Percentiles rank a stretch among this genome's conserved stretches.
These are phyloP conservation scores for Dryobota labecula DNA, from an alignment of 2,888 invertebrate genomes.

Conservation along the genomic window DNA sequence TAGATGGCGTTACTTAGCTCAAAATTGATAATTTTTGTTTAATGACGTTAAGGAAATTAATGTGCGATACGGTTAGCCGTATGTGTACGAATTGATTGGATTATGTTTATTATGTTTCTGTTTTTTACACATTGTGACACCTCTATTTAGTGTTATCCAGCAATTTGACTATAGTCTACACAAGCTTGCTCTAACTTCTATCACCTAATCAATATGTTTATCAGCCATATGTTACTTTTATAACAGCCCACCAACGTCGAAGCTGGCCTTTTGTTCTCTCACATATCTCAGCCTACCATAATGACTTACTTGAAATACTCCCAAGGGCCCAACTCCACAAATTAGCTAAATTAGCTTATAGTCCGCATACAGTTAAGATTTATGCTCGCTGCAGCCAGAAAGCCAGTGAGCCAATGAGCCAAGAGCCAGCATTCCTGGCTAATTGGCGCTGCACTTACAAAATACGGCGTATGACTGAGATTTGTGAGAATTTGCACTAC, in stretches of 20 bases:
- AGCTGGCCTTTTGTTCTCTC: not conserved
- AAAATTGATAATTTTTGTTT: no score
- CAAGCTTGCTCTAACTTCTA: not conserved
- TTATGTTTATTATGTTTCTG: no score
- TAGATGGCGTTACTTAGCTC: no score
- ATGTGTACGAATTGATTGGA: no score
- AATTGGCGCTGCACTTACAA: conserved; percentile 51
- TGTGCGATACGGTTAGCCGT: no score
- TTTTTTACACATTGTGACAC: not conserved
- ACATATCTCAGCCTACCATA: conserved; percentile 2
- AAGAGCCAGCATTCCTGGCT: conserved; percentile 54
- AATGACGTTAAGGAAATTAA: no score
- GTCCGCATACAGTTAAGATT: conserved; percentile 51
- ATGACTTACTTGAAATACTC: conserved; percentile 32
- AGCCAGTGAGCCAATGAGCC: conserved; percentile 51
- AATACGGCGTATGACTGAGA: conserved; percentile 42
- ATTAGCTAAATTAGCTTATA: conserved; percentile 55
- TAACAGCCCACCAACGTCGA: not conserved
- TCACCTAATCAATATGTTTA: not conserved
- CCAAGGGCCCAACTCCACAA: conserved; percentile 40
- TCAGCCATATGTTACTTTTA: not conserved
- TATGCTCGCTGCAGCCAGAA: conserved; percentile 39
- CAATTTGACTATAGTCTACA: not conserved
- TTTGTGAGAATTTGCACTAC: conserved; percentile 45
- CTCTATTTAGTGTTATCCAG: not conserved